Base-by-base conservation (phyloP, 1,140 invertebrate species). In the Macrosteles quadrilineatus region DNA sequence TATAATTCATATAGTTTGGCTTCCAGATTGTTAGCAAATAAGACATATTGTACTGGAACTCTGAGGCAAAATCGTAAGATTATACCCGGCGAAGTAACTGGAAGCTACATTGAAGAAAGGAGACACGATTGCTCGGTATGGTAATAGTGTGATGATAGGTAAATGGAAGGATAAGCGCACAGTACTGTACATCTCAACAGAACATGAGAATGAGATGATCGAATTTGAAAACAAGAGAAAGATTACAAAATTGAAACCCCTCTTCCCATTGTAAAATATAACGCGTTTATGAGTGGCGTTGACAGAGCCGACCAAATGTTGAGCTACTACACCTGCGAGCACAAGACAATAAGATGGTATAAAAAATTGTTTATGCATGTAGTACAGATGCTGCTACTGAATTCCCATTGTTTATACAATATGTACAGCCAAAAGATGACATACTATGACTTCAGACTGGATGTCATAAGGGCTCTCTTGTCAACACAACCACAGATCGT, bases 341-440 rank as follows among this genome's bases (percentile, higher is more conserved):
- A 73, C 27, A 77, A 78, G 71, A 77, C 75, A 0, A 73, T 78
- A 11, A 45, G 76, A 19, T 78, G 77, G 74, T 77, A 78, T 47
- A 77, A 78, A 74, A 78, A 78, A 62, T 71, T 78, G 40, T 40
- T 63, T 25, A 70, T 70, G 32, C 62, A 70, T 50, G 30, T 70
- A n/a, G 30, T 70, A 30, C 43, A 70, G 31, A 70, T 65, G 62
- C 40, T 57, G n/a, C 31, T 74, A 31, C 32, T 67, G 31, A 72
- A 74, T 55, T 29, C 45, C 6, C 47, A 55, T n/a, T 57, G n/a
- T 19, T n/a, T 50, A 11, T 19, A 19, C 47, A 50, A 65, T 36
- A 30, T 27, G 19, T 65, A 57, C 21, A 45, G 45, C 17, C 47
- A 36, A 36, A 36, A 36, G 14, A 36, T 36, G 32, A 36, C 4